Base-by-base conservation (phyloP, 2,113 vertebrate genomes). In the Takifugu bimaculatus region DNA sequence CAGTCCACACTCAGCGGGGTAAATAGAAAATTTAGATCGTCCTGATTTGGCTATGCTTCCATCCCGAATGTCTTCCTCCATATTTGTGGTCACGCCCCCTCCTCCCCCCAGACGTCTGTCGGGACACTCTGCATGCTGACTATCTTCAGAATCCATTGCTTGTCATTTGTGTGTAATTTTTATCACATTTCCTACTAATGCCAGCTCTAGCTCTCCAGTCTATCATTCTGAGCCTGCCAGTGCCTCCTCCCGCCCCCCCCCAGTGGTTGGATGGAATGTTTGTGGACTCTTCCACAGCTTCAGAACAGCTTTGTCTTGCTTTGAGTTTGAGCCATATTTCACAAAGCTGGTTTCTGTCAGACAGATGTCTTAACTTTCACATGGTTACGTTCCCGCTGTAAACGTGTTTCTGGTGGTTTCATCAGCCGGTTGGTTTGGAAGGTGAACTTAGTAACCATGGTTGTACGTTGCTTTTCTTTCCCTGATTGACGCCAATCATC, bases 1-100 rank as follows among this genome's bases (percentile, higher is more conserved):
- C 94, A 99, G 97, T 92, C 92, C 93, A 95, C 92, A 93, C 92
- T 88, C 89, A 96, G 87, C 92, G 92, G 90, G 97, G 95, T 98
- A 96, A 93, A 91, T 92, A 92, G 84, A 77, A 73, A 77, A 87
- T 80, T 83, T 77, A 88, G 87, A 86, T 87, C 62, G 70, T 84
- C 59, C 81, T 90, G 81, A 80, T 85, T 82, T 85, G 84, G 81
- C 85, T 87, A 59, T 87, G 90, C 87, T 89, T 70, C 76, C 83
- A 82, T 67, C 70, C 68, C 77, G 87, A 90, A 90, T 90, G 89
- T 84, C 32, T 51, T 58, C 12, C 63, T 83, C 48, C 82, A 72
- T 80, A 65, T 77, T 52, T 80, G 69, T 78, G 60, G 65, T 72
- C 78, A 80, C 39, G 61, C 53, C 61, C 60, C 57, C 65, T 73